These are phyloP conservation scores for Lithobates pipiens DNA, from an alignment of 2,797 vertebrate genomes.

Conservation along the genomic window DNA sequence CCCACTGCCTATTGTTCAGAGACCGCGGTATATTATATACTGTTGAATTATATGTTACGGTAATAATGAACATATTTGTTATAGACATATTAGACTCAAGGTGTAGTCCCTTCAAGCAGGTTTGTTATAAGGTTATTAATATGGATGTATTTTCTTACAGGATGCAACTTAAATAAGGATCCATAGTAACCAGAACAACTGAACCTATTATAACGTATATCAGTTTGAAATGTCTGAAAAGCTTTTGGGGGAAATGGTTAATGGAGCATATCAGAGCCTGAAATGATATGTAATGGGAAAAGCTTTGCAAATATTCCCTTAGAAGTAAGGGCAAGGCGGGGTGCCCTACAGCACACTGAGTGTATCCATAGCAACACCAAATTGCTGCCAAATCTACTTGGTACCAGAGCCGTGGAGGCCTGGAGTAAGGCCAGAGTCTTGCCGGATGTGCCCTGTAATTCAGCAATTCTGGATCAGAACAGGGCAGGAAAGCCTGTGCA, in stretches of 20 bases:
- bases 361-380: conserved; percentile 48
- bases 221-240: background rate
- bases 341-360: conserved; percentile 54
- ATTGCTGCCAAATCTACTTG: conserved; percentile 56
- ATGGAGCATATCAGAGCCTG: conserved; percentile 35
- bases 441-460: conserved; percentile 60
- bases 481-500: conserved; percentile 52
- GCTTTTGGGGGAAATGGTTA: conserved; percentile 38
- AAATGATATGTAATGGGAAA: conserved; percentile 58
- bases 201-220: background rate
- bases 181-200: background rate
- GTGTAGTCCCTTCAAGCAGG: background rate
- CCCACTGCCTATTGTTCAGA: background rate
- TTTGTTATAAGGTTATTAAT: too few relatives aligned
- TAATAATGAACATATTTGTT: conserved; percentile 5
- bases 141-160: background rate
- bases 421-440: conserved; percentile 56
- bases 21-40: background rate
- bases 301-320: conserved; percentile 53
- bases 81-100: background rate
- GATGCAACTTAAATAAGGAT: background rate
- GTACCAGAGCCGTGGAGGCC: conserved; percentile 44
- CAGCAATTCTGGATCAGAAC: conserved; percentile 60
- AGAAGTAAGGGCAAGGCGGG: conserved; percentile 50
- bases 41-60: background rate